These are phyloP conservation scores for Anthophora plumipes DNA, from an alignment of 2,888 invertebrate genomes.

Conservation along the genomic window DNA sequence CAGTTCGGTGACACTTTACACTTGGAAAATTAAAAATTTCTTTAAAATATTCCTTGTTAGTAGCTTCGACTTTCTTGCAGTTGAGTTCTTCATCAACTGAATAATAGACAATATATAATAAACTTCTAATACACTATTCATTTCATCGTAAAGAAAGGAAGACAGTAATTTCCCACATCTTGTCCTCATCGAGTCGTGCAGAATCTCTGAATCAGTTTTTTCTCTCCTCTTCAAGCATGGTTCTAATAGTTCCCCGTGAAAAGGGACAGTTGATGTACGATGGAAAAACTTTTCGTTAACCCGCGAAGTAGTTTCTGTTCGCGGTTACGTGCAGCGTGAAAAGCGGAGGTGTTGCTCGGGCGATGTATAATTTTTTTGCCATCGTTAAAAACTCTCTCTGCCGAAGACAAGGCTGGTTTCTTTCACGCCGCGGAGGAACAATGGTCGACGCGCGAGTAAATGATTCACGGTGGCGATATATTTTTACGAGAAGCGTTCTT, in stretches of 20 bases:
- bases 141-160: too few relatives aligned
- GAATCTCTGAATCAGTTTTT: background rate
- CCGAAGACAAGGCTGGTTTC: constrained; percentile 1
- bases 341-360: constrained; percentile 5
- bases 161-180: too few relatives aligned
- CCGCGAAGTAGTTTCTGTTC: constrained; percentile 68
- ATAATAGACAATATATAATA: too few relatives aligned
- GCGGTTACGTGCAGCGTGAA: constrained; percentile 35
- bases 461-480: constrained; percentile 20
- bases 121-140: too few relatives aligned
- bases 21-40: too few relatives aligned
- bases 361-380: constrained; percentile 54
- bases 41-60: too few relatives aligned
- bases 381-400: constrained; percentile 48
- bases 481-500: constrained; percentile 8
- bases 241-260: constrained; percentile 30
- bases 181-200: background rate
- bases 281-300: constrained; percentile 65
- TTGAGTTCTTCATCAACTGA: too few relatives aligned
- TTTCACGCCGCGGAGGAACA: constrained; percentile 13
- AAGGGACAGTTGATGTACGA: constrained; percentile 63
- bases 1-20: too few relatives aligned
- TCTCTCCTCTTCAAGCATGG: background rate
- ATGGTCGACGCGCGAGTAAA: constrained; percentile 20
- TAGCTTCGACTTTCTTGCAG: too few relatives aligned